Evolutionary conservation across 2,113 vertebrate species (phyloP).

Genomic region (Falco punctatus): DNA sequence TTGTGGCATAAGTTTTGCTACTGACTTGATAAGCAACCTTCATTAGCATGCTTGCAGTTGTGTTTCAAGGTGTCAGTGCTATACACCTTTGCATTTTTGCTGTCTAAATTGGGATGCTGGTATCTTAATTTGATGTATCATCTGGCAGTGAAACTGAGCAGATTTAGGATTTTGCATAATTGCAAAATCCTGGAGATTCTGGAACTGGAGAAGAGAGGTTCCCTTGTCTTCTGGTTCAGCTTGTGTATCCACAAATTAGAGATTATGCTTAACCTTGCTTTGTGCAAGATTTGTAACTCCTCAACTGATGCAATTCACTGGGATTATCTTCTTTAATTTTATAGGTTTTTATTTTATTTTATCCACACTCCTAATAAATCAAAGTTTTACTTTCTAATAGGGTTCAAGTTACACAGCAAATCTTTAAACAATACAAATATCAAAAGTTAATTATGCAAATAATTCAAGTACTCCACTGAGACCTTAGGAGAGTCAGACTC

Average conservation of each 20-base stretch:
- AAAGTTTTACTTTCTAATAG: not conserved
- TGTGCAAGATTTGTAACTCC: not conserved
- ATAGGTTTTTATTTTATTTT: not conserved
- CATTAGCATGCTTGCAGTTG: not conserved
- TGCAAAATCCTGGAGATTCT: no score
- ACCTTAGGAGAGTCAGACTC: not conserved
- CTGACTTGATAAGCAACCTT: not conserved
- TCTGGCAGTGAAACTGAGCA: not conserved
- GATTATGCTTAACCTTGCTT: not conserved
- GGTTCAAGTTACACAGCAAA: not conserved
- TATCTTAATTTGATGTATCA: not conserved
- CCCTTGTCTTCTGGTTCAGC: not conserved
- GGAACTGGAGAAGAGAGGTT: not conserved
- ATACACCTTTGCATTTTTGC: not conserved
- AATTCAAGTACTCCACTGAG: not conserved
- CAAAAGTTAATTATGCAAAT: conserved; percentile 30
- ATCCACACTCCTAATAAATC: not conserved
- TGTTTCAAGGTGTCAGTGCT: not conserved
- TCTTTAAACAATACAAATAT: not conserved
- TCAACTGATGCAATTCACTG: not conserved
- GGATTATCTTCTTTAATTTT: not conserved
- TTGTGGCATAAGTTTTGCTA: not conserved
- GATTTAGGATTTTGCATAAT: not conserved
- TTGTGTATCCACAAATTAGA: not conserved
- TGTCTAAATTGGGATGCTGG: not conserved